Evolutionary conservation across 2,113 vertebrate species (phyloP), one percentile per base, ranked within the genome.

Genomic region (Philantomba maxwellii): DNA sequence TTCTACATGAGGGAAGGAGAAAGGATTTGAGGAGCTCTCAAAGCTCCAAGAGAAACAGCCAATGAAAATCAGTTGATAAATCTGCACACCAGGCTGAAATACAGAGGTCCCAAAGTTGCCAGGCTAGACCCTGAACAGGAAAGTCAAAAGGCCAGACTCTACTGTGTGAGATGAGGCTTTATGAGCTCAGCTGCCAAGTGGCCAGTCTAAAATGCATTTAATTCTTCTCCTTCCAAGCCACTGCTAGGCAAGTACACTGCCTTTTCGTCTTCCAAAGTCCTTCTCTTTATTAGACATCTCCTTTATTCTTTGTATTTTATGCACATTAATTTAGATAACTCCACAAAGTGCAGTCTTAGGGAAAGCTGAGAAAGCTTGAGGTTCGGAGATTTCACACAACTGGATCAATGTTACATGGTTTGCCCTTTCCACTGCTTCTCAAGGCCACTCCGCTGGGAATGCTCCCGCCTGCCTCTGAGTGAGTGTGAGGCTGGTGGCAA

Each of bases 281-380:
- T 91, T 57, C n/a, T 92, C 64, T 90, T 80, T 82, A 53, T 49
- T 64, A 64, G 58, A 47, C 43, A 91, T 70, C 39, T 95, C 55
- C n/a, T 49, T 30, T 57, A 57, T n/a, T 84, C 45, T 39, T 84
- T 95, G 43, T 73, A 30, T 21, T 89, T 96, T 51, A 62, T 43
- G 43, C 11, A 64, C 39, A 64, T 85, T 60, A 36, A 86, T n/a
- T 93, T 94, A 64, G 89, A 81, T 73, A 84, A 84, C 47, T 91
- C 55, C 17, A 88, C 33, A n/a, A n/a, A 15, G 10, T 75, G 11
- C 70, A 60, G 23, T 10, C 62, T 30, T 47, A 70, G 60, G 95
- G 64, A 85, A 93, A 95, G n/a, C 21, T 89, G 21, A 95, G 80
- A 96, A 89, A 87, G 39, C 39, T 77, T 93, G 33, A 28, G n/a